Base-by-base conservation (phyloP, 2,113 vertebrate genomes). In the Vulpes lagopus region DNA sequence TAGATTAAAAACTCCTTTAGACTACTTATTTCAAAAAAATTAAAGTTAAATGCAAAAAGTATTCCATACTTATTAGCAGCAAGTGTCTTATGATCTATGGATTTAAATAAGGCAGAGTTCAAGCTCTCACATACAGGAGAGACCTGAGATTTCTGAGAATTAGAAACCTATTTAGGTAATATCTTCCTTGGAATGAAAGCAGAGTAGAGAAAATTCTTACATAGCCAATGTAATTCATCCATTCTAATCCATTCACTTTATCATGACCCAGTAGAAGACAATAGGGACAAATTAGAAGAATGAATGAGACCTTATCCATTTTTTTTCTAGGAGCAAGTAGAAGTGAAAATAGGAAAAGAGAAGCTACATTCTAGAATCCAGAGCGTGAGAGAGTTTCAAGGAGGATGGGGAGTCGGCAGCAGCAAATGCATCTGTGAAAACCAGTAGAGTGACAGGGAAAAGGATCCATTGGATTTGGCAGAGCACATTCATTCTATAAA, bases 1-100 rank as follows among this genome's bases (percentile, higher is more conserved):
- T 92, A 84, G 51, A 96, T 94, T 94, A 86, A 95, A 95, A 96
- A 92, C 71, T 97, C 95, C 89, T 94, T 95, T 96, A 95, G 53
- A 23, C 64, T 65, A 71, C 69, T 82, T 95, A 95, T 64, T 95
- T 96, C 0, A 7, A 84, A 96, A 92, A 89, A 59, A 81, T 91
- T 78, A 87, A 95, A 80, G 55, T 96, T 96, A 96, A 97, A 90
- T 84, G 92, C 60, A 95, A 95, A 94, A 19, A 60, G 9, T 82
- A 2, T 95, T 74, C 59, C 69, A 90, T 30, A 94, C 78, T 94
- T 96, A 89, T 76, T 90, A 96, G 38, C 79, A 86, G 67, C 16
- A 64, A 84, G 32, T 79, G 25, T 91, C 92, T 94, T 83, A 90
- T 19, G 71, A 95, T 67, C 30, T 22, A 59, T 69, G 79, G 79